Conservation (phyloP, 2,113 vertebrate species). For the Casuarius casuarius region DNA sequence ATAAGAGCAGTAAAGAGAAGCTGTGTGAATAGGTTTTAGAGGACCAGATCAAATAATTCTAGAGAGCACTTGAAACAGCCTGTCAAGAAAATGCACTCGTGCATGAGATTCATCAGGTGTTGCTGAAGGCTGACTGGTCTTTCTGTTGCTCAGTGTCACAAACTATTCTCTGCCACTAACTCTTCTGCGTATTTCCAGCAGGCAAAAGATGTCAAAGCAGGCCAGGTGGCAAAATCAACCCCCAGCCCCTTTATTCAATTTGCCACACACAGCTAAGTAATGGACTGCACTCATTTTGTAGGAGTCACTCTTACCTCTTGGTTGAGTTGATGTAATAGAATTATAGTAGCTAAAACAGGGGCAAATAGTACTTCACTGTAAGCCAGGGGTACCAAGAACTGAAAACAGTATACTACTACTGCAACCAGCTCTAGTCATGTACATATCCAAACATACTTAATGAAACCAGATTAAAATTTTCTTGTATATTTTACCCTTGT, state of each 20-base stretch:
- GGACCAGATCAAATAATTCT: slow-evolving; percentile 9
- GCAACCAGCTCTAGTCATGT: background rate
- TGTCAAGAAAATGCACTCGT: background rate
- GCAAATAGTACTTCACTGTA: background rate
- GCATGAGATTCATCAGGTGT: background rate
- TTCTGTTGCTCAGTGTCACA: background rate
- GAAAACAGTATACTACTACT: background rate
- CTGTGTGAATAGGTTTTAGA: background rate
- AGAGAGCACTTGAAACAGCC: slow-evolving; percentile 27
- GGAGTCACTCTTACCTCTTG: background rate
- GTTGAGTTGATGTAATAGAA: background rate
- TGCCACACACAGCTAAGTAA: background rate
- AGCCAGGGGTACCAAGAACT: rapidly evolving
- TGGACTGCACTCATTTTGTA: background rate
- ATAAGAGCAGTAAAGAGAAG: background rate
- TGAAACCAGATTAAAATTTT: background rate
- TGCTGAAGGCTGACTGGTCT: background rate
- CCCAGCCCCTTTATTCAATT: rapidly evolving
- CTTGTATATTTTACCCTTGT: background rate
- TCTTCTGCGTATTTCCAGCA: background rate
- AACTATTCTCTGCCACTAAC: rapidly evolving
- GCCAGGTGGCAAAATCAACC: background rate
- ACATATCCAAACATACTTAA: background rate
- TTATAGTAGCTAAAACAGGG: background rate
- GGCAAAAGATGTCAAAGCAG: background rate